A percentile compares a stretch with the other conserved stretches of the same genome.
phyloP scores from a whole-genome alignment of 2,888 invertebrate species.

The Drosophila flavopinicola region DNA sequence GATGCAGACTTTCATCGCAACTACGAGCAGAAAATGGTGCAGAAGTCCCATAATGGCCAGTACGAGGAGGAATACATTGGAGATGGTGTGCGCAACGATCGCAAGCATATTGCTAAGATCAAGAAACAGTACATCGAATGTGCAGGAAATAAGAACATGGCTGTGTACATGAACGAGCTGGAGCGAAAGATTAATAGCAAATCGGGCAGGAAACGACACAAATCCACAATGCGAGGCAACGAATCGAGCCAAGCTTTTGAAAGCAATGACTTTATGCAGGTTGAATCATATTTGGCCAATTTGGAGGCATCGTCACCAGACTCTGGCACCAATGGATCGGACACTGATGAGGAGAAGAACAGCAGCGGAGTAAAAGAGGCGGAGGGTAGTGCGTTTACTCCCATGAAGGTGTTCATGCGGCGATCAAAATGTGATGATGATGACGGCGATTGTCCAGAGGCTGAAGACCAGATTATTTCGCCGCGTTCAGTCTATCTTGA shows the following conservation, averaged over 20 bases:
- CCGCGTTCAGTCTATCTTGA: constrained; percentile 48
- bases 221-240: constrained; percentile 20
- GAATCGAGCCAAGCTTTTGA: background rate
- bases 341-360: constrained; percentile 32
- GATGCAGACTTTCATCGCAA: constrained; percentile 8
- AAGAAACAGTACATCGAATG: constrained; percentile 27
- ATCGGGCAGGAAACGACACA: constrained; percentile 42
- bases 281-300: constrained; percentile 50
- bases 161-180: constrained; percentile 46
- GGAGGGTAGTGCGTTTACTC: constrained; percentile 5
- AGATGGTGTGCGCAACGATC: constrained; percentile 32
- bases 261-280: constrained; percentile 4
- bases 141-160: constrained; percentile 40
- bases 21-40: constrained; percentile 25
- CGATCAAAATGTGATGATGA: constrained; percentile 39
- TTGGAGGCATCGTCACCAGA: constrained; percentile 36
- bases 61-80: constrained; percentile 37
- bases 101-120: constrained; percentile 20
- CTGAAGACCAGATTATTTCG: constrained; percentile 30
- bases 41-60: constrained; percentile 7
- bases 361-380: constrained; percentile 24
- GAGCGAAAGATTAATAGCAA: constrained; percentile 54
- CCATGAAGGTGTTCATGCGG: constrained; percentile 52
- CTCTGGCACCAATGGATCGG: constrained; percentile 24
- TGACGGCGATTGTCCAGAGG: constrained; percentile 17